These are phyloP conservation scores for Chelonoidis abingdonii DNA, from an alignment of 2,113 vertebrate species.

Conservation along the genomic window DNA sequence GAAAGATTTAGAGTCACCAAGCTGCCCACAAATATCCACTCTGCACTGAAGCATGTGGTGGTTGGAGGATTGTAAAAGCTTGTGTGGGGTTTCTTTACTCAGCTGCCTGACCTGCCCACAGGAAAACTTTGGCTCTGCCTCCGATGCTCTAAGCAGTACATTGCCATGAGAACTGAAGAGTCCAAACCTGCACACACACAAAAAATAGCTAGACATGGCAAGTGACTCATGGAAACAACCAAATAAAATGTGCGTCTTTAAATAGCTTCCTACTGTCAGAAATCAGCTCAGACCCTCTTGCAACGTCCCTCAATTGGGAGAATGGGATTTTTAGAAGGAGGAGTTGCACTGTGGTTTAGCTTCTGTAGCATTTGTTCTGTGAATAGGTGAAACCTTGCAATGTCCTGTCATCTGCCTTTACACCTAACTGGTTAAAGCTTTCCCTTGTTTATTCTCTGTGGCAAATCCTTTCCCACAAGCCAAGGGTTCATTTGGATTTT, in stretches of 20 bases:
- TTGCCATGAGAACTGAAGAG: background rate
- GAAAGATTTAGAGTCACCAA: too few species aligned
- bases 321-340: background rate
- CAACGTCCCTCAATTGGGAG: background rate
- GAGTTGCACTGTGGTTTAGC: accelerated
- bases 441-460: background rate
- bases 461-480: background rate
- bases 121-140: accelerated
- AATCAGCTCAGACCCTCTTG: background rate
- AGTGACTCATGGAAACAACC: background rate
- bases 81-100: background rate
- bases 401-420: background rate
- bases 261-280: background rate
- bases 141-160: background rate
- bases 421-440: background rate
- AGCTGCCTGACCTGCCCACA: background rate
- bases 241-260: background rate
- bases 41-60: background rate
- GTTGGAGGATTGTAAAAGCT: background rate
- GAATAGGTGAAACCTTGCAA: accelerated
- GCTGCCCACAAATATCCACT: background rate
- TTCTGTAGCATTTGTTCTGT: accelerated
- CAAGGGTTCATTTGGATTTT: background rate
- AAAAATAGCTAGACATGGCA: background rate
- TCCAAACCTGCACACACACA: background rate